These are phyloP conservation scores for Dromococcyx pavoninus DNA, from an alignment of 2,797 vertebrate genomes.

Conservation along the genomic window DNA sequence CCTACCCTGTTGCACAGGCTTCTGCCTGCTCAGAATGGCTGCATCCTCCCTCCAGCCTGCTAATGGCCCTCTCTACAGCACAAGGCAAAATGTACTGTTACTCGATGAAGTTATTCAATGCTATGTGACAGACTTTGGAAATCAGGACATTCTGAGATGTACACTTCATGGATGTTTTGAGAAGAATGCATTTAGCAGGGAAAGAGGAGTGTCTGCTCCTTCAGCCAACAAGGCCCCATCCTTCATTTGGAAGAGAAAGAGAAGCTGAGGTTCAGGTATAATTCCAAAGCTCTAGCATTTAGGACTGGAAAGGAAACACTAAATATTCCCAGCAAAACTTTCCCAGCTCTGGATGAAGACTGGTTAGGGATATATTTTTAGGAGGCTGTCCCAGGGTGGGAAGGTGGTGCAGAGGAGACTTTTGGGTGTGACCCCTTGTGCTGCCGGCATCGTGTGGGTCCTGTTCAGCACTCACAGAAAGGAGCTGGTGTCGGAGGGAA, in stretches of 20 bases:
- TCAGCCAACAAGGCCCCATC: neutral
- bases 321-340: rapidly evolving
- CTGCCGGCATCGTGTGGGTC: rapidly evolving
- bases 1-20: rapidly evolving
- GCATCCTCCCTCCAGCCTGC: neutral
- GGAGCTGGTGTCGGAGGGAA: neutral
- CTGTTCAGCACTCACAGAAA: rapidly evolving
- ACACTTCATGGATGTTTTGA: rapidly evolving
- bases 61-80: too few relatives aligned
- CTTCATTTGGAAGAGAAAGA: rapidly evolving
- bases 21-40: neutral
- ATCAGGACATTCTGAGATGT: rapidly evolving
- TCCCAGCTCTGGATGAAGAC: neutral
- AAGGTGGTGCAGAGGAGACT: neutral
- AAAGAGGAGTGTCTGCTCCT: neutral
- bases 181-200: neutral
- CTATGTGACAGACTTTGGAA: rapidly evolving
- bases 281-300: neutral
- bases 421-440: rapidly evolving
- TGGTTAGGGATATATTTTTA: neutral
- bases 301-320: neutral
- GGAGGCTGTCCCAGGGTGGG: neutral
- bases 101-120: rapidly evolving
- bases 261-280: neutral
- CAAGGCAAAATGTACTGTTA: rapidly evolving